phyloP scores from a whole-genome alignment of 2,888 invertebrate genomes.

The Linnaemya tessellans region DNA sequence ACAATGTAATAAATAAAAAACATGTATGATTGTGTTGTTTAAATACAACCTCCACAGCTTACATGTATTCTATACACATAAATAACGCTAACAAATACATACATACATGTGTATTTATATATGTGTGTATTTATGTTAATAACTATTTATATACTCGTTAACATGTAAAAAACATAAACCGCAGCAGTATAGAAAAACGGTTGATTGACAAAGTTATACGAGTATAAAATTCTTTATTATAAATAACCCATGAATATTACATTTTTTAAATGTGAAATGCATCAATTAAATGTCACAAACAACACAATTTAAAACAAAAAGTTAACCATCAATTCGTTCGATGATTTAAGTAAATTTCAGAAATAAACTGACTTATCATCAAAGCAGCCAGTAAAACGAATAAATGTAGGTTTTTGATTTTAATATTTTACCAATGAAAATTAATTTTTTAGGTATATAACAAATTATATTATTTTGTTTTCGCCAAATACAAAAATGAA shows the following conservation, averaged over 20 bases:
- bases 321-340: background rate
- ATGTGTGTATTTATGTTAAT: background rate
- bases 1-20: slow-evolving; percentile 42
- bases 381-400: background rate
- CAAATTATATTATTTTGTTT: no score
- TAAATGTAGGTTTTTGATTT: background rate
- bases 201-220: slow-evolving; percentile 49
- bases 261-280: slow-evolving; percentile 27
- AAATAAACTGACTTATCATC: background rate
- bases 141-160: slow-evolving; percentile 14
- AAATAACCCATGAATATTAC: background rate
- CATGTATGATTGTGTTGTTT: slow-evolving; percentile 14
- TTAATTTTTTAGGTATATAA: no score
- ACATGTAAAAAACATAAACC: slow-evolving; percentile 5
- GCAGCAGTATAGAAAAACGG: slow-evolving; percentile 10
- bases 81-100: background rate
- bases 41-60: background rate
- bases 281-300: slow-evolving; percentile 37
- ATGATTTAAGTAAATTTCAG: background rate
- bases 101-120: no score
- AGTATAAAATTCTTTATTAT: slow-evolving; percentile 30
- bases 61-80: background rate
- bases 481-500: no score
- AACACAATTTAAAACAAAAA: background rate
- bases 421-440: no score